Percentiles rank a stretch among this genome's conserved stretches.
Conservation (phyloP, 2,113 vertebrate species). For the Rostratula benghalensis region DNA sequence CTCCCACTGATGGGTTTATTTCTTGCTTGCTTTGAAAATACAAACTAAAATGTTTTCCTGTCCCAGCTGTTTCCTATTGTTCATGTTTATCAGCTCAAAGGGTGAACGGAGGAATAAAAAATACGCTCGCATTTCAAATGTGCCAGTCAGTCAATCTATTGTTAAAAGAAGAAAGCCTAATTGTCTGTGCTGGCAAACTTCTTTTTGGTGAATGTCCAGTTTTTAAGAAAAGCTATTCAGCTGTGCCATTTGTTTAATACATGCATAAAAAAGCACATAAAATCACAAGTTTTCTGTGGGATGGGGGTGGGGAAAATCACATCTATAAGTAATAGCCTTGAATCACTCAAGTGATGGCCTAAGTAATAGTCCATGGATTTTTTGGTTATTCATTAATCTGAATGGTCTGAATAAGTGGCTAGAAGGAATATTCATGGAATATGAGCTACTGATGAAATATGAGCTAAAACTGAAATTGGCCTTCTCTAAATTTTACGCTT, state of each 20-base stretch:
- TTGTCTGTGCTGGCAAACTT: conserved; percentile 86
- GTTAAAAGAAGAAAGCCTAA: conserved; percentile 86
- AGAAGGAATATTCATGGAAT: neutral
- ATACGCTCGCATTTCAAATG: conserved; percentile 84
- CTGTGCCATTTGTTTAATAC: conserved; percentile 87
- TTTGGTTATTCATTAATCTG: neutral
- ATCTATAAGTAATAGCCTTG: conserved; percentile 48
- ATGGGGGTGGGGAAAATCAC: conserved; percentile 40
- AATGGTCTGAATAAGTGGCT: neutral
- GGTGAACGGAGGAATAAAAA: conserved; percentile 82
- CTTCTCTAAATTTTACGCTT: neutral
- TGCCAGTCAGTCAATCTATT: conserved; percentile 85
- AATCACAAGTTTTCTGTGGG: conserved; percentile 74
- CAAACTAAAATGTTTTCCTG: conserved; percentile 84
- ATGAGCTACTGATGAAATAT: neutral
- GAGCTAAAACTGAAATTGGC: neutral
- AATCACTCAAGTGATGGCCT: neutral
- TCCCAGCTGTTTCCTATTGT: conserved; percentile 89
- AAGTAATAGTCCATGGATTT: neutral
- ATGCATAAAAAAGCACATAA: conserved; percentile 81
- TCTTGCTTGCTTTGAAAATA: conserved; percentile 86
- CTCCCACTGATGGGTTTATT: conserved; percentile 79
- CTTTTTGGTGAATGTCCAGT: conserved; percentile 87
- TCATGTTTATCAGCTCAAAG: conserved; percentile 87
- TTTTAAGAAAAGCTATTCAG: conserved; percentile 89